Base-by-base conservation (phyloP, 2,113 vertebrate species). In the Trochalopteron elliotii region DNA sequence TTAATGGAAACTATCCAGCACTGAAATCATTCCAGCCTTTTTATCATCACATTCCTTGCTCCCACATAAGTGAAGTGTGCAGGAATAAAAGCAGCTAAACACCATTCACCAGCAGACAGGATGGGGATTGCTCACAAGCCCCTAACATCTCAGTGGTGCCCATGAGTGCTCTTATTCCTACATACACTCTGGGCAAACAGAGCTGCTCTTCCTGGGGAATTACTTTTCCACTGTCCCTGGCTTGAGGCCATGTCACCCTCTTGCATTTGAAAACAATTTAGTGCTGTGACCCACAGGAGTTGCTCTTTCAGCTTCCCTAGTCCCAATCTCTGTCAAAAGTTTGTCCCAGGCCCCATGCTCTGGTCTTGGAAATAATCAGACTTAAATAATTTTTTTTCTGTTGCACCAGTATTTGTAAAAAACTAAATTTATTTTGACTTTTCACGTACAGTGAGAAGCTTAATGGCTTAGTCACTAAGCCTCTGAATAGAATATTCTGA, bases 1-100 rank as follows among this genome's bases (percentile, higher is more conserved):
- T 86, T 87, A 92, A 87, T 90, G 94, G 93, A 95, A 96, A 56
- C 80, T 87, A 52, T 79, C 87, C 53, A 88, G 71, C 40, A 33
- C 35, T 65, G 84, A 95, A 95, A 91, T 47, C 23, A 47, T 86
- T 91, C 90, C 93, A 88, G 67, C 11, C 49, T 93, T 93, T 96
- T 97, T 95, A 96, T 94, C 93, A 76, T 64, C 30, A 35, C 94
- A 83, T 96, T 96, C 92, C 92, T 91, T 72, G 76, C 56, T 91
- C 89, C 89, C 77, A 81, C 91, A 15, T 87, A 76, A 96, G 60
- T 4, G 9, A 94, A 90, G 60, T 37, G 78, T 11, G 14, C 65
- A 63, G 67, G 93, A 76, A 80, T 80, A 88, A 96, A 64, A 89
- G 93, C 91, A 30, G 70, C 60, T 68, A 39, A 70, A 53, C 28